Evolutionary conservation across 2,888 invertebrate genomes (phyloP), one percentile per base, ranked within the genome.

Genomic region (Agrotis ipsilon): DNA sequence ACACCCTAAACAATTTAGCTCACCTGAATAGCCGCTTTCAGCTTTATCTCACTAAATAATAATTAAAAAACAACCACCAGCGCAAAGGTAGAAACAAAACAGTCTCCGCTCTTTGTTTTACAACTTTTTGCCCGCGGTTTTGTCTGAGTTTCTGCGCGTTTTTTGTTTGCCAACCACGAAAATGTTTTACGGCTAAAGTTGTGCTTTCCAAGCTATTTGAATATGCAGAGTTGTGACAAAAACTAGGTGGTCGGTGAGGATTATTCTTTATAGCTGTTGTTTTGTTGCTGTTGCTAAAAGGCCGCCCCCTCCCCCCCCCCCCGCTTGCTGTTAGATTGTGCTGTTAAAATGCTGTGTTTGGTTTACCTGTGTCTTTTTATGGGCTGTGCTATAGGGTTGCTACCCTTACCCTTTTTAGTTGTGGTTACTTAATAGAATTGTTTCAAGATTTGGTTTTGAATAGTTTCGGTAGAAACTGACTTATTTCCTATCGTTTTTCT

Each of bases 161-260:
- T 83, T 80, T 87, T 86, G 84, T 87, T 79, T 57, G 27, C 32
- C 45, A 59, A 69, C 72, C 82, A 79, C 84, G 76, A 88, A 87
- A 91, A 89, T 90, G 89, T 89, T 91, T 86, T 87, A 90, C 90
- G 81, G 83, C 49, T 58, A 79, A 89, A 91, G 89, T 92, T 92
- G 81, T 77, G 83, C 88, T 87, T 87, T 77, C 61, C 63, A 39
- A 24, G 65, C 62, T 70, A 72, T 82, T 81, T 80, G 78, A 75
- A 78, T 74, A 83, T 82, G 68, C 76, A 78, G 63, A 83, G 73
- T 72, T 61, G 75, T 82, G 80, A 82, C 82, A 70, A 73, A 72
- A 81, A 82, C 73, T 82, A 71, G 27, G 77, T 72, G 81, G 77
- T 65, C 69, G 49, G 65, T 64, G 81, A 58, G 69, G 52, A 69